phyloP scores from a whole-genome alignment of 1,140 invertebrate genomes.

The Heterodera carotae region DNA sequence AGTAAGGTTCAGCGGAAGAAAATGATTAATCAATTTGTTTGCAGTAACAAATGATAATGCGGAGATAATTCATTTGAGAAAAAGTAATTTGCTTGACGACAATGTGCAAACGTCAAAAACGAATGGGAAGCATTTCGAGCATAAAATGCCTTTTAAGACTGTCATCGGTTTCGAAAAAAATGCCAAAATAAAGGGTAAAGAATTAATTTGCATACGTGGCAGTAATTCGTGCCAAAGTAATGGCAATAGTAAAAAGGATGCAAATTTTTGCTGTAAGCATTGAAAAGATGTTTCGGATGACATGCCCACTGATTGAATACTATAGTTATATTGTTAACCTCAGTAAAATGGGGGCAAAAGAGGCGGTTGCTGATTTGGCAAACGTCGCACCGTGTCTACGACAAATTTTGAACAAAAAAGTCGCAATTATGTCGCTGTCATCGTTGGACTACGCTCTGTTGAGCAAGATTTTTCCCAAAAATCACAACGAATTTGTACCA shows the following conservation, averaged over 20 bases:
- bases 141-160: neutral
- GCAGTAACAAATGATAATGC: neutral
- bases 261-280: neutral
- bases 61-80: neutral
- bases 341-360: neutral
- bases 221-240: neutral
- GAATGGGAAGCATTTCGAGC: neutral
- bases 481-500: neutral
- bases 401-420: neutral
- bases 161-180: no score
- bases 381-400: neutral
- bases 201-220: no score
- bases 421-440: no score
- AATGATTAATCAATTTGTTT: no score
- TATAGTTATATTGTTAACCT: neutral
- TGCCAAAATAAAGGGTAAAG: neutral
- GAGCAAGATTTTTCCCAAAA: neutral
- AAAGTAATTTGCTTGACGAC: neutral
- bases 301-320: neutral
- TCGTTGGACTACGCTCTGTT: no score
- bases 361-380: no score
- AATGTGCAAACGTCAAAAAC: neutral
- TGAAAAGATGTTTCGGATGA: neutral
- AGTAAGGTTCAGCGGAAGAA: no score
- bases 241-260: neutral